Evolutionary conservation across 1,140 invertebrate species (phyloP).

Genomic region (Metaphire vulgaris): DNA sequence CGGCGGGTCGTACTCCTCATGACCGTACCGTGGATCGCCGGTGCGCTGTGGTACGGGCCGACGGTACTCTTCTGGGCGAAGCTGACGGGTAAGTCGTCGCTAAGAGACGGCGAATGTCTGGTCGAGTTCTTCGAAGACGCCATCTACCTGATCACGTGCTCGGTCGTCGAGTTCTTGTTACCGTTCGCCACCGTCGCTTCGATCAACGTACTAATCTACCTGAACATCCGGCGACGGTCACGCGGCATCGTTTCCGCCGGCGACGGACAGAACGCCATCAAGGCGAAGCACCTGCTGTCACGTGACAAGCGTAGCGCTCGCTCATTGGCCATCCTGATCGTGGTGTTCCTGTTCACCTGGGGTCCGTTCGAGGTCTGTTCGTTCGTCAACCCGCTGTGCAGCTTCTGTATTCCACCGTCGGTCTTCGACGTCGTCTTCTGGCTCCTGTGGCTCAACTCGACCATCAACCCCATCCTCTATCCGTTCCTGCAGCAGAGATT

Average conservation of each 20-base stretch:
- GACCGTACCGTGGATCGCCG: conserved; percentile 30
- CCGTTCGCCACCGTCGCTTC: conserved; percentile 33
- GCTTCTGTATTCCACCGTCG: conserved; percentile 1
- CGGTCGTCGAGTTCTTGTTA: conserved; percentile 36
- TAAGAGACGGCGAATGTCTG: conserved; percentile 31
- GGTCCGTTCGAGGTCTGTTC: conserved; percentile 17
- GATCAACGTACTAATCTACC: conserved; percentile 35
- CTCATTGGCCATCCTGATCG: conserved; percentile 30
- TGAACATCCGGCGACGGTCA: conserved; percentile 33
- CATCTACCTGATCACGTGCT: conserved; percentile 30
- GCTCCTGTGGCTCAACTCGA: conserved; percentile 27
- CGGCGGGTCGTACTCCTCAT: conserved; percentile 26
- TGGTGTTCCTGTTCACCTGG: conserved; percentile 31
- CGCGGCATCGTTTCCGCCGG: conserved; percentile 18
- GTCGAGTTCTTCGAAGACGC: conserved; percentile 35
- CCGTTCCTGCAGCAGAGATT: conserved; percentile 31
- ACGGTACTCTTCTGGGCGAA: conserved; percentile 31
- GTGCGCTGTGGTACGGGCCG: conserved; percentile 29
- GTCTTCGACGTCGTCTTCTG: conserved; percentile 23
- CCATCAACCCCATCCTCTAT: conserved; percentile 25
- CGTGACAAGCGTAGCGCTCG: conserved; percentile 31
- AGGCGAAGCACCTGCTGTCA: conserved; percentile 1
- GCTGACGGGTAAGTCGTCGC: conserved; percentile 14
- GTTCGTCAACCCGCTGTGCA: conserved; percentile 13
- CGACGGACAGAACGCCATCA: neutral